Base-by-base conservation (phyloP, 2,797 vertebrate genomes). In the Centropyge bicolor region DNA sequence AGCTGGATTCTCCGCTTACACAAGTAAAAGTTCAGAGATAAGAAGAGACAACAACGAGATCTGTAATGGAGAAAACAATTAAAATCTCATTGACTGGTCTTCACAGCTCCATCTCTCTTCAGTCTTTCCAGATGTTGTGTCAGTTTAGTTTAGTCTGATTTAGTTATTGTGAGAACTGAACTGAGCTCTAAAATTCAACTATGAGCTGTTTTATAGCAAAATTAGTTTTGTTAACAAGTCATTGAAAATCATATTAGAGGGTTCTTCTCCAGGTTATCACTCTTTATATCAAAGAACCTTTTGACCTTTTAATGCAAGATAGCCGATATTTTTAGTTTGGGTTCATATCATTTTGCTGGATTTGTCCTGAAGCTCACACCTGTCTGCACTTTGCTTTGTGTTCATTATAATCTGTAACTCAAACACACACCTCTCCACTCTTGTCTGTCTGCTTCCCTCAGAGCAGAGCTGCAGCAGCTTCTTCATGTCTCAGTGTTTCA, bases 21-120 rank as follows among this genome's bases (percentile, higher is more conserved):
- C 27, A 31, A 2, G 27, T 31, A 31, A 31, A 31, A 31, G 27
- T 31, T 31, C 3, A n/a, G 13, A 40, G 8, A 2, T 54, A 49
- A 31, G 22, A 1, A 6, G 12, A 27, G 8, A 3, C 9, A n/a
- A 11, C 2, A 27, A 4, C 1, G 14, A 13, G 20, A 19, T 35
- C 22, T 27, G 0, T 1, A 3, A 11, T 49, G 16, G 35, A 5
- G 43, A 8, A 13, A 2, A 14, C 19, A 14, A 8, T 0, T 31
- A 5, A 0, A 8, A 5, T 22, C 13, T n/a, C 4, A 22, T 3
- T 5, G 10, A 65, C 4, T 10, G 9, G 2, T 2, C 13, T 17
- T 14, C 43, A 0, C 14, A 45, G 43, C 43, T 40, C 6, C 11
- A 20, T 40, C 16, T 19, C 14, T 13, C 11, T 6, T 22, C 38